Base-by-base conservation (phyloP, 2,888 invertebrate species). In the Ferdinandea cuprea region DNA sequence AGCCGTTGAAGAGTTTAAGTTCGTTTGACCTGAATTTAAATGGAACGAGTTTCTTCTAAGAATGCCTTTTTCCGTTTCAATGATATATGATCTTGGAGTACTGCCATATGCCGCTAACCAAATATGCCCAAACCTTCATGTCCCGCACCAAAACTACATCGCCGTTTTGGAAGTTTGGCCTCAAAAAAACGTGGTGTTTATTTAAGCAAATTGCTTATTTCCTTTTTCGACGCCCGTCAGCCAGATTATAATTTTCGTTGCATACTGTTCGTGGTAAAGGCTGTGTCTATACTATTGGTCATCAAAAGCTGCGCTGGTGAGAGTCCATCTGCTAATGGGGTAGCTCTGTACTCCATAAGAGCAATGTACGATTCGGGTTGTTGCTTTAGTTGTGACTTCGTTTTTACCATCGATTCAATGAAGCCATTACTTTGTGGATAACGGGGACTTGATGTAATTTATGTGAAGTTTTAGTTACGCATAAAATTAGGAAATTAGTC, bases 231-330 rank as follows among this genome's bases (percentile, higher is more conserved):
- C 9, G 9, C 9, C 8, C 15, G 2, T 48, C 37, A 8, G 15
- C 21, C 13, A 21, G 13, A 11, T 25, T 21, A 35, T 63, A 35
- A 25, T 63, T 48, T 37, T 35, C 6, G 48, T 21, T 35, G 48
- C 11, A 15, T 48, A 25, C 11, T 28, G n/a, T 6, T 48, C n/a
- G 13, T 0, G 48, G 48, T 5, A 25, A 1, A 48, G 25, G 48
- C 25, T 48, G 48, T 25, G n/a, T n/a, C n/a, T n/a, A 7, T 7
- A n/a, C 17, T 17, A 48, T 48, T 15, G 52, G 52, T 17, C 32
- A 74, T 30, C 30, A 76, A 44, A 30, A 68, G 44, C 15, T 76
- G 61, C 3, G 68, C 58, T 2, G 69, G 77, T 2, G 54, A 48
- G 2, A 77, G 52, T 30, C 68, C 56, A 3, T 69, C 58, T 42